Percentiles rank a stretch among this genome's conserved stretches.
These are phyloP conservation scores for Pachypsylla venusta DNA, from an alignment of 1,140 invertebrate species.

Conservation along the genomic window DNA sequence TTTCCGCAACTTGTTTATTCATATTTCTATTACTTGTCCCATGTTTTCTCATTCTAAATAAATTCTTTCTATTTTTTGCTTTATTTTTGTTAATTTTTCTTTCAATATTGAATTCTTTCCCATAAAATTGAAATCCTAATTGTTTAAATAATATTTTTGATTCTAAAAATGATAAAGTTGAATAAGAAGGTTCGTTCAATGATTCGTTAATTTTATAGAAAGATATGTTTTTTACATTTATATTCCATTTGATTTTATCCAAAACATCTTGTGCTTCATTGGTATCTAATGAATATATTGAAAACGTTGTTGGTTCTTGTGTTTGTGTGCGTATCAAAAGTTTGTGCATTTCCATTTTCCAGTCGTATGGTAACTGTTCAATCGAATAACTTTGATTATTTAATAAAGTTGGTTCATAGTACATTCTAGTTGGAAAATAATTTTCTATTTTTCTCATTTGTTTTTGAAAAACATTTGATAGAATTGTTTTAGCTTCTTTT, in stretches of 20 bases:
- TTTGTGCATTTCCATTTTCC: neutral
- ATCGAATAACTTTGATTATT: neutral
- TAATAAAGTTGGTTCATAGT: neutral
- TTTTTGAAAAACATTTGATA: neutral
- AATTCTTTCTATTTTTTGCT: neutral
- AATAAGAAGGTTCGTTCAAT: too few species aligned
- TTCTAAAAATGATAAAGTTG: neutral
- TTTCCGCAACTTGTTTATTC: neutral
- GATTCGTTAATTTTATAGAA: too few species aligned
- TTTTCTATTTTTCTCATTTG: neutral
- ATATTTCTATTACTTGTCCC: neutral
- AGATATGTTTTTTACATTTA: too few species aligned
- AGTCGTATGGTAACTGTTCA: neutral
- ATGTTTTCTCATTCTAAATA: neutral
- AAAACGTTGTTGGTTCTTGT: neutral
- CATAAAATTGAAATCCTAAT: slow-evolving; percentile 1
- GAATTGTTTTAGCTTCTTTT: neutral
- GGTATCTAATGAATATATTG: neutral
- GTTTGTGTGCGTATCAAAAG: neutral
- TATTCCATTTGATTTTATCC: neutral
- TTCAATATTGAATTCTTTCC: neutral
- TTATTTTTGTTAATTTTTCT: neutral
- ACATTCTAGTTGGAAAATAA: neutral
- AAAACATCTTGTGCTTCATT: neutral
- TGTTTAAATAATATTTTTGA: neutral